Evolutionary conservation across 1,140 invertebrate genomes (phyloP), one percentile per base, ranked within the genome.

Genomic region (Pteromalus puparum): DNA sequence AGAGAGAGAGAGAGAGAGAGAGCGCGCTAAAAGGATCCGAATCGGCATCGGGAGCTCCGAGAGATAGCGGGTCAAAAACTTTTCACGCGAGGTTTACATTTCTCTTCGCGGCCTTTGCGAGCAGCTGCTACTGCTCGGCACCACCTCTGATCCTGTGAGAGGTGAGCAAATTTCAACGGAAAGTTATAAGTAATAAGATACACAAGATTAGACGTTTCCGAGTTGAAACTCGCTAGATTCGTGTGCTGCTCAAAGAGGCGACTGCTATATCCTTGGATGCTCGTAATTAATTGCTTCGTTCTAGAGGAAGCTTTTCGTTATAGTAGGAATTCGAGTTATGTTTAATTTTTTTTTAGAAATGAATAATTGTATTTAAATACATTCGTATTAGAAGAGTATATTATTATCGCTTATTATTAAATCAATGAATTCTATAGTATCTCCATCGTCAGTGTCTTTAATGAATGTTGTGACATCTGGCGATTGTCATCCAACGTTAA

Each of bases 151-250:
- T 72, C 30, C 73, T 18, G 5, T 5, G 26, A 4, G 38, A 75
- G 78, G 15, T 38, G 38, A 75, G n/a, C 9, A 79, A 67, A 76
- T 80, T 21, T 0, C 7, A 28, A 3, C 24, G 28, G 26, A 68
- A 80, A 81, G 61, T 85, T 76, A 13, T 81, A 85, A 85, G 73
- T 81, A 85, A 68, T 53, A 85, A 85, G 73, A 81, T 81, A 81
- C 72, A 85, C 73, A 81, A 75, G 80, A 85, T 77, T 42, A 24
- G 24, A 75, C n/a, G 73, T 48, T 61, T 72, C 53, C 1, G 42
- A 28, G 78, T 73, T 72, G 7, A 73, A 30, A 74, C 24, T 78
- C 2, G 26, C 10, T 4, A 2, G 6, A 30, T 77, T 42, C 53
- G 6, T 61, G 48, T 15, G 15, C 48, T 53, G 18, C 18, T 21